Percentiles rank a stretch among this genome's conserved stretches.
These are phyloP conservation scores for Bombus pascuorum DNA, from an alignment of 1,140 invertebrate species.

Conservation along the genomic window DNA sequence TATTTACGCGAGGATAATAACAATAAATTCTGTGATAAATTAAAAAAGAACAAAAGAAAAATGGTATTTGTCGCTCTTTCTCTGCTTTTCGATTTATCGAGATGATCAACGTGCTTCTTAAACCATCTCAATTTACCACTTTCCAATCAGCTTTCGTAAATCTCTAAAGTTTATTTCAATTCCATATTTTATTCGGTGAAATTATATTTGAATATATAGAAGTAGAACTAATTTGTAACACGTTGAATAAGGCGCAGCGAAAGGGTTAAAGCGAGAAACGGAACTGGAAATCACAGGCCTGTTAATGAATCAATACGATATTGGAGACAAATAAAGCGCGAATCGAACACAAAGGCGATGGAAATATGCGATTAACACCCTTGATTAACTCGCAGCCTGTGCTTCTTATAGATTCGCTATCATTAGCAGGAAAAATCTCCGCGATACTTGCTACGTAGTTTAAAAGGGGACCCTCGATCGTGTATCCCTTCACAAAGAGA, in stretches of 20 bases:
- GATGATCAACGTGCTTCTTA: neutral
- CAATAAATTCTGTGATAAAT: neutral
- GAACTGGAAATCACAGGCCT: neutral
- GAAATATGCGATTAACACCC: neutral
- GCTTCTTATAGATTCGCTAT: neutral
- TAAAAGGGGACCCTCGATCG: neutral
- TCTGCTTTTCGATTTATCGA: neutral
- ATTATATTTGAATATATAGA: neutral
- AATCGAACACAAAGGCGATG: neutral
- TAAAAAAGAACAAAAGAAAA: neutral
- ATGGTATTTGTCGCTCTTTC: neutral
- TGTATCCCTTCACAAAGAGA: neutral
- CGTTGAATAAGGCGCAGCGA: neutral
- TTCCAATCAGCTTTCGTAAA: neutral
- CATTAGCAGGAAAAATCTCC: neutral
- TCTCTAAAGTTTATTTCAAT: neutral
- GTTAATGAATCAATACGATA: too few relatives aligned
- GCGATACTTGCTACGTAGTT: conserved; percentile 2
- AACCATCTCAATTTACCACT: neutral
- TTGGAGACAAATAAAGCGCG: neutral
- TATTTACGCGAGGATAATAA: neutral
- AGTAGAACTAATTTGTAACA: neutral
- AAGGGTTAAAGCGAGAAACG: neutral
- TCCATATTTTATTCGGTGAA: neutral
- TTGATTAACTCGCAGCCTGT: neutral